Conservation (phyloP, 2,113 vertebrate genomes). For the Bos indicus region DNA sequence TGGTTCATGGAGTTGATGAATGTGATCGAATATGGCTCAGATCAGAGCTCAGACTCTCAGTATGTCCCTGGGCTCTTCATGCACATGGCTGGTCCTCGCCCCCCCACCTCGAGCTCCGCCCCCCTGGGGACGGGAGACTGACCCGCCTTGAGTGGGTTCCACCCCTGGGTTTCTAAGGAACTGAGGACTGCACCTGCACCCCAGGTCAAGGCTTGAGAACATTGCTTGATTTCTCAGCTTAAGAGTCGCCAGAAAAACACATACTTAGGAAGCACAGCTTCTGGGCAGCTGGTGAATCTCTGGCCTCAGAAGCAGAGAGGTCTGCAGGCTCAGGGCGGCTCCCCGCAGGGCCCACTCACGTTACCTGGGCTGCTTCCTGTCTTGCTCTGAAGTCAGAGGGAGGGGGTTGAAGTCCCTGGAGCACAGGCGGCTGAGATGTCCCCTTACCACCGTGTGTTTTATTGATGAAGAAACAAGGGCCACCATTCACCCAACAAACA, state of each 20-base stretch:
- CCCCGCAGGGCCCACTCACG: neutral
- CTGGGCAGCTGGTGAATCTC: neutral
- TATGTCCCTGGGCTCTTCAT: neutral
- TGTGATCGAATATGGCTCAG: neutral
- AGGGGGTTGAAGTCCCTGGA: neutral
- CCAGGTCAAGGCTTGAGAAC: neutral
- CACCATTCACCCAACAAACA: neutral
- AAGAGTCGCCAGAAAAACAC: neutral
- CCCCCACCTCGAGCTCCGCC: neutral
- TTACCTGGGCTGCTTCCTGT: neutral
- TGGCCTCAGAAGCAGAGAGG: neutral
- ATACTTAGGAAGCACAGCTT: neutral
- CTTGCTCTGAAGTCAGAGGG: neutral
- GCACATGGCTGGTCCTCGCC: no score
- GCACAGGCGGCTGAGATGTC: neutral
- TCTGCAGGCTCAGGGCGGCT: neutral
- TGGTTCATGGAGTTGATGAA: rapidly evolving
- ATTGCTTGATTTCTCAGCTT: neutral
- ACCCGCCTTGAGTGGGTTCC: neutral
- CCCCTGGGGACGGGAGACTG: neutral
- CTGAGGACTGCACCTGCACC: neutral
- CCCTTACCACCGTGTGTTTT: neutral
- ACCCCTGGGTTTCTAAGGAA: neutral
- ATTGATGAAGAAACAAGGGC: neutral
- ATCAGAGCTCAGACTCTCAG: neutral